Conservation (phyloP, 2,797 vertebrate species). For the Dromococcyx pavoninus region DNA sequence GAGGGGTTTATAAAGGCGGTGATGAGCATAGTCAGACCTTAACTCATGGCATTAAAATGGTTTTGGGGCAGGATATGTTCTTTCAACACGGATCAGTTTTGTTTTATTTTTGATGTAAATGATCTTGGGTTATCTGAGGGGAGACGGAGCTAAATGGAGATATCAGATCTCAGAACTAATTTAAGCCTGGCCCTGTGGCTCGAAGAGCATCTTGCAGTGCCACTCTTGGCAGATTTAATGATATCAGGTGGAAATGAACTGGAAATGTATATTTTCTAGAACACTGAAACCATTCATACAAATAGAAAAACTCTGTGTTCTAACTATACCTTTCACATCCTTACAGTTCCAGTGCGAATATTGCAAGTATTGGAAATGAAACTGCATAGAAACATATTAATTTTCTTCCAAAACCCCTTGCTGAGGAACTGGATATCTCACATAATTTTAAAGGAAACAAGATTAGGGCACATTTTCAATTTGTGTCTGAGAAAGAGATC, state of each 20-base stretch:
- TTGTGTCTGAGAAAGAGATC: background rate
- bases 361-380: background rate
- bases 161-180: background rate
- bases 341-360: accelerated
- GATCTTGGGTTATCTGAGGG: accelerated
- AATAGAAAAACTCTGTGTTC: background rate
- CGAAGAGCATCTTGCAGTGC: background rate
- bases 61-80: accelerated
- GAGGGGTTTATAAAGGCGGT: too few species aligned
- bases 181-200: too few species aligned
- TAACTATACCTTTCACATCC: background rate
- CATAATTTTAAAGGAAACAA: background rate
- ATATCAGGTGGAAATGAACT: background rate
- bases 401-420: background rate
- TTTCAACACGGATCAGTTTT: background rate
- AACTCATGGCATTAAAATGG: background rate
- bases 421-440: background rate
- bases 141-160: background rate
- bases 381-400: background rate
- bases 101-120: background rate
- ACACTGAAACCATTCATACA: background rate
- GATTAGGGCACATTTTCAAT: background rate
- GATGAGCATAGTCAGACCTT: too few species aligned
- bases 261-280: background rate
- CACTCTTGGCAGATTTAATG: background rate